Evolutionary conservation across 2,113 vertebrate species (phyloP).

Genomic region (Gallinago undulata): DNA sequence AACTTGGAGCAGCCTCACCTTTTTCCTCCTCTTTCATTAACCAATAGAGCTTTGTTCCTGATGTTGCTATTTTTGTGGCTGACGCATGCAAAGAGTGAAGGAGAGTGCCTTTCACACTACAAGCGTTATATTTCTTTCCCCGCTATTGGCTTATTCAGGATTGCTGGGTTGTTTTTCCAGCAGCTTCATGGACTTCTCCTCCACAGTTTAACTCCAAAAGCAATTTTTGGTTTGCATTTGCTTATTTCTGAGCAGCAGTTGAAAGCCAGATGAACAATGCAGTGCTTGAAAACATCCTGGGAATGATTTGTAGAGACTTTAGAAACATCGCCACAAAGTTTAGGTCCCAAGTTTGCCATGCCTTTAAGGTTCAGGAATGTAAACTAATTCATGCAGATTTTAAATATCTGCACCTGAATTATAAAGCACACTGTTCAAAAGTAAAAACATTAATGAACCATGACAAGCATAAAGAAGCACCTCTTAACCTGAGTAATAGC

Average conservation of each 20-base stretch:
- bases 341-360: not conserved
- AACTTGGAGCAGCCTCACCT: constrained; percentile 9
- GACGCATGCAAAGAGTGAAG: constrained; percentile 41
- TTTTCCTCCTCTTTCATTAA: constrained; percentile 5
- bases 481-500: not conserved
- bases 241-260: not conserved
- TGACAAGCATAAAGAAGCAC: not conserved
- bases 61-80: constrained; percentile 63
- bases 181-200: not conserved
- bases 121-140: constrained; percentile 19
- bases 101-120: constrained; percentile 22
- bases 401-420: not conserved
- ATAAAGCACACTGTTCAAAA: not conserved
- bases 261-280: constrained; percentile 18
- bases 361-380: not conserved
- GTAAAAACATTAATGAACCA: not conserved
- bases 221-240: not conserved
- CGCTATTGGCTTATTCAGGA: not conserved
- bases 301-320: not conserved
- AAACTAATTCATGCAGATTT: not conserved
- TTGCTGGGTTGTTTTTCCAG: not conserved
- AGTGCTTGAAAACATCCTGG: not conserved
- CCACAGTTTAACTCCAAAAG: not conserved
- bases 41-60: constrained; percentile 10
- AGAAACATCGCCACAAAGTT: not conserved